Conservation (phyloP, 2,797 vertebrate species). For the Coracias cyanogaster region DNA sequence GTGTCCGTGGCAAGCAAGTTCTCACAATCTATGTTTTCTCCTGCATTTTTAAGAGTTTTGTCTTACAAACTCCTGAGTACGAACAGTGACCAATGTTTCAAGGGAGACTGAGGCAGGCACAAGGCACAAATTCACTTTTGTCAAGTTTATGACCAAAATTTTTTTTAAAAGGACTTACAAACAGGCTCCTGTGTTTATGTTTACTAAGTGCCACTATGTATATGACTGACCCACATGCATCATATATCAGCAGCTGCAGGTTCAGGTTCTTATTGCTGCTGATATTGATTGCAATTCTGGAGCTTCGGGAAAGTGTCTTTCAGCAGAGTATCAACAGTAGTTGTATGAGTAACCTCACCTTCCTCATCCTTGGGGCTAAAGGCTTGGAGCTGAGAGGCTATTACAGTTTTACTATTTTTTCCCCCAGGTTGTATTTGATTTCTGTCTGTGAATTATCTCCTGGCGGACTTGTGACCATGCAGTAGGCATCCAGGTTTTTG, state of each 20-base stretch:
- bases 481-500: background rate
- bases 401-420: background rate
- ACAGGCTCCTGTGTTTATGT: background rate
- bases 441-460: background rate
- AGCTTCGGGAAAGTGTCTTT: background rate
- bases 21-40: background rate
- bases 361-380: background rate
- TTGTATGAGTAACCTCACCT: background rate
- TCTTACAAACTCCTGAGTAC: background rate
- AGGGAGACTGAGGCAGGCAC: background rate
- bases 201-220: background rate
- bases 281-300: background rate
- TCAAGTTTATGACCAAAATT: background rate
- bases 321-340: background rate
- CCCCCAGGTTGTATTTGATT: background rate
- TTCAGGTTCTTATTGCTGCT: background rate
- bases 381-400: background rate
- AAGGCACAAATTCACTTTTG: background rate
- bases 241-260: background rate
- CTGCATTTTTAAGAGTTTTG: background rate
- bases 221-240: fast-evolving
- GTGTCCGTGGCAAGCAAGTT: background rate
- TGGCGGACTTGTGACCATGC: background rate
- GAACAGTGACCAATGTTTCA: background rate
- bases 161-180: background rate